Conservation (phyloP, 1,140 invertebrate genomes). For the Holotrichia oblita region DNA sequence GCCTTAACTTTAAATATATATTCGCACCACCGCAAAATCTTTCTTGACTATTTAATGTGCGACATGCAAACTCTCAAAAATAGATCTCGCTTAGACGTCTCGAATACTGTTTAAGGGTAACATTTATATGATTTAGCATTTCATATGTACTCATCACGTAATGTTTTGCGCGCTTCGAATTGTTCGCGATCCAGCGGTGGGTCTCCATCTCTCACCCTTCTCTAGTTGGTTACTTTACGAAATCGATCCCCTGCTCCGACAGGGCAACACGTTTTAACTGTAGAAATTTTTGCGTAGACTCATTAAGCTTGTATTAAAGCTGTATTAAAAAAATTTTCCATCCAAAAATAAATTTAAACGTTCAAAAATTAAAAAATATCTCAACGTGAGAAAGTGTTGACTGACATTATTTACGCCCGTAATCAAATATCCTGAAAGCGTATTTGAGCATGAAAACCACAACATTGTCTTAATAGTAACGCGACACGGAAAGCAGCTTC, state of each 20-base stretch:
- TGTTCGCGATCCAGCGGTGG: not conserved
- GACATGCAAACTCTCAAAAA: conserved; percentile 9
- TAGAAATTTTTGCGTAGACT: not conserved
- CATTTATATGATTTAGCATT: conserved; percentile 4
- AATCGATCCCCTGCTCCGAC: not conserved
- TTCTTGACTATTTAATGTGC: not conserved
- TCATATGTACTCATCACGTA: conserved; percentile 6
- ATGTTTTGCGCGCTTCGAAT: not conserved
- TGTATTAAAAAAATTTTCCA: no score
- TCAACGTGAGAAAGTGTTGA: no score
- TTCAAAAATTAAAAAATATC: no score
- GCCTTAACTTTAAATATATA: no score
- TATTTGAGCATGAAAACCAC: no score
- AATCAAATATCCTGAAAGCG: no score
- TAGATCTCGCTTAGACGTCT: not conserved
- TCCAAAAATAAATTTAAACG: no score
- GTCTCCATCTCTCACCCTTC: not conserved
- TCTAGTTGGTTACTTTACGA: not conserved
- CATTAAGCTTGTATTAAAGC: no score
- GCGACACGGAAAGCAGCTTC: no score
- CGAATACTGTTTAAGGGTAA: not conserved
- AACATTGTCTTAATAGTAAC: no score
- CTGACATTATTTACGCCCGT: no score
- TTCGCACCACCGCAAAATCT: not conserved
- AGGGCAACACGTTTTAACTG: no score